Evolutionary conservation across 1,140 invertebrate species (phyloP).

Genomic region (Diachasmimorpha longicaudata): DNA sequence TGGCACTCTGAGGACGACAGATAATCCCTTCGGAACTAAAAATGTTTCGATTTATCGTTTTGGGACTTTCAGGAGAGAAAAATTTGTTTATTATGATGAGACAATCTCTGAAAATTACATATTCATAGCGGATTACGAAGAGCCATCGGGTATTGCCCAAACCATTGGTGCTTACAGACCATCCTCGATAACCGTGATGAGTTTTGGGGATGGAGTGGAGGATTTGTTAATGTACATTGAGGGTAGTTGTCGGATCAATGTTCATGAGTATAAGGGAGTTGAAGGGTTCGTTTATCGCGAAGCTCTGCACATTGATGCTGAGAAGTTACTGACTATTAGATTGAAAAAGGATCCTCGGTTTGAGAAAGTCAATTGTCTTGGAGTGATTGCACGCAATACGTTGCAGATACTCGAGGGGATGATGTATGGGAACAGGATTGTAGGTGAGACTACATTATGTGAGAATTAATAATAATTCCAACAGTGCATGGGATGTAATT

Average conservation of each 20-base stretch:
- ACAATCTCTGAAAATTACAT: constrained; percentile 36
- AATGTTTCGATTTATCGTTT: constrained; percentile 30
- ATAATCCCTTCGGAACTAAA: constrained; percentile 13
- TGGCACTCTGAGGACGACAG: neutral
- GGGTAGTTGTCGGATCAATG: constrained; percentile 36
- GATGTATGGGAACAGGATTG: too few species aligned
- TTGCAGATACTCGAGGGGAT: too few species aligned
- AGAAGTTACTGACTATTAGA: constrained; percentile 29
- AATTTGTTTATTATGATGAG: constrained; percentile 38
- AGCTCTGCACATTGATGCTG: constrained; percentile 36
- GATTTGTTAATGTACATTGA: constrained; percentile 45
- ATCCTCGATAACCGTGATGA: constrained; percentile 37
- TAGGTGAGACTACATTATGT: too few species aligned
- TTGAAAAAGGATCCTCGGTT: constrained; percentile 31
- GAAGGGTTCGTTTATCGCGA: constrained; percentile 41
- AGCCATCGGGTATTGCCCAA: constrained; percentile 32
- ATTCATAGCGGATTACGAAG: constrained; percentile 29
- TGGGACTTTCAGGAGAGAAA: constrained; percentile 37
- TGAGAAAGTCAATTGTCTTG: constrained; percentile 36
- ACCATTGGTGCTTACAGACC: constrained; percentile 31
- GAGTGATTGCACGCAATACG: constrained; percentile 34
- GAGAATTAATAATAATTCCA: too few species aligned
- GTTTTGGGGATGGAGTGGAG: constrained; percentile 43
- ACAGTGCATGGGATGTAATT: too few species aligned
- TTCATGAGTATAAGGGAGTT: constrained; percentile 50